Percentiles rank a stretch among this genome's conserved stretches.
Conservation (phyloP, 1,140 invertebrate genomes). For the Drosophila tsacasi region DNA sequence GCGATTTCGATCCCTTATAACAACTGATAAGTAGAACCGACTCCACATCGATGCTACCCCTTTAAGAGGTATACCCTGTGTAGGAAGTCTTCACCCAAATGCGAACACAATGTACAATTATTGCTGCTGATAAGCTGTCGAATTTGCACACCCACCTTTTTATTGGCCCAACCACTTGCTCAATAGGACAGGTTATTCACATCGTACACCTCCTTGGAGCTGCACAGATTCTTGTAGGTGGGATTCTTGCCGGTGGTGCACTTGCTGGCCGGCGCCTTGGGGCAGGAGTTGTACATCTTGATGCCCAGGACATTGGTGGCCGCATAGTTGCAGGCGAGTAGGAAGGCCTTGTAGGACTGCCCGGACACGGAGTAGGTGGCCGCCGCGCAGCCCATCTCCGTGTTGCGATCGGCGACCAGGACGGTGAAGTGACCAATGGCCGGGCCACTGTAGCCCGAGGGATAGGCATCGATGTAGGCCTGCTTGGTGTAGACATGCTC, state of each 20-base stretch:
- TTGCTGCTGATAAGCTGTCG: not conserved
- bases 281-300: constrained; percentile 65
- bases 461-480: constrained; percentile 62
- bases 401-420: constrained; percentile 71
- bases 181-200: constrained; percentile 62
- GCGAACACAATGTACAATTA: not conserved
- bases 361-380: constrained; percentile 52
- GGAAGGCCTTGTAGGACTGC: constrained; percentile 53
- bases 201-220: constrained; percentile 69
- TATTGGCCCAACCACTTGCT: not conserved
- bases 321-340: constrained; percentile 76
- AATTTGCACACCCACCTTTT: not conserved
- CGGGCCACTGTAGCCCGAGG: constrained; percentile 49
- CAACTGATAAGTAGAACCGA: no score
- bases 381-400: constrained; percentile 69
- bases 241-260: constrained; percentile 71
- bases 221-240: constrained; percentile 63
- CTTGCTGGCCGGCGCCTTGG: constrained; percentile 42
- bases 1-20: not conserved
- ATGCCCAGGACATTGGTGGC: constrained; percentile 66
- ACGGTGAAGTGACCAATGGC: constrained; percentile 79
- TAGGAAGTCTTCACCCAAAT: not conserved
- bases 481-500: constrained; percentile 52
- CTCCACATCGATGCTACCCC: no score
- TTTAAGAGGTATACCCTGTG: not conserved